phyloP scores from a whole-genome alignment of 2,888 invertebrate species.

The Pherbina coryleti region DNA sequence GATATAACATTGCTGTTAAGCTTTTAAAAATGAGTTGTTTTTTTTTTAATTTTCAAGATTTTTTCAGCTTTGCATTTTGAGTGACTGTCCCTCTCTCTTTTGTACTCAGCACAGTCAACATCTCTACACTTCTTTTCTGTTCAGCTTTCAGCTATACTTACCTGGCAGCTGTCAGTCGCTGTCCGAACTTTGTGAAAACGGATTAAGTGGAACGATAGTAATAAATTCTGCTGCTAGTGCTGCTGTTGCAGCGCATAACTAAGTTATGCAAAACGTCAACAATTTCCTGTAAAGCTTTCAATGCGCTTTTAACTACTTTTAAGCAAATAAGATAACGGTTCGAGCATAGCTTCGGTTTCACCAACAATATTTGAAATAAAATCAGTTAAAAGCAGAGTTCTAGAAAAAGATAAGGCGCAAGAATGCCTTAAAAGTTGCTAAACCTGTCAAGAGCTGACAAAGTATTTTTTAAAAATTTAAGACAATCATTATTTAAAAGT shows the following conservation, averaged over 20 bases:
- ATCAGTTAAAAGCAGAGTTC: too few relatives aligned
- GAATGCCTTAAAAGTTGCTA: too few relatives aligned
- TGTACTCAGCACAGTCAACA: not conserved
- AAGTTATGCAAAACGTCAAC: conserved; percentile 7
- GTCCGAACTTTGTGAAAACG: conserved; percentile 1
- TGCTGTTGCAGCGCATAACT: not conserved
- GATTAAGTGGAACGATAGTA: not conserved
- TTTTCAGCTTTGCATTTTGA: conserved; percentile 18
- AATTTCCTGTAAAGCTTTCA: conserved; percentile 1
- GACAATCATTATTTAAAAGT: too few relatives aligned
- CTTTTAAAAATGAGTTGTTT: not conserved
- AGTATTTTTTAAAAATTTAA: too few relatives aligned
- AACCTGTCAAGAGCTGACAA: too few relatives aligned
- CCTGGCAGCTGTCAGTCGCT: conserved; percentile 1
- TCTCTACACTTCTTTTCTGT: not conserved
- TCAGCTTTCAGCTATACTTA: not conserved
- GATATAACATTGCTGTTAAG: not conserved
- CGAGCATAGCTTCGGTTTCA: too few relatives aligned
- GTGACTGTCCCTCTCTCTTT: not conserved
- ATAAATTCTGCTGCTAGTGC: not conserved
- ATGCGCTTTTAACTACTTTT: not conserved
- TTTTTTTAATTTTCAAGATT: conserved; percentile 14
- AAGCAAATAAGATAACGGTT: too few relatives aligned
- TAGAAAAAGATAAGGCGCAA: too few relatives aligned
- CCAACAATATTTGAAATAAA: too few relatives aligned